phyloP scores from a whole-genome alignment of 2,888 invertebrate species.

The Chymomyza procnemis region DNA sequence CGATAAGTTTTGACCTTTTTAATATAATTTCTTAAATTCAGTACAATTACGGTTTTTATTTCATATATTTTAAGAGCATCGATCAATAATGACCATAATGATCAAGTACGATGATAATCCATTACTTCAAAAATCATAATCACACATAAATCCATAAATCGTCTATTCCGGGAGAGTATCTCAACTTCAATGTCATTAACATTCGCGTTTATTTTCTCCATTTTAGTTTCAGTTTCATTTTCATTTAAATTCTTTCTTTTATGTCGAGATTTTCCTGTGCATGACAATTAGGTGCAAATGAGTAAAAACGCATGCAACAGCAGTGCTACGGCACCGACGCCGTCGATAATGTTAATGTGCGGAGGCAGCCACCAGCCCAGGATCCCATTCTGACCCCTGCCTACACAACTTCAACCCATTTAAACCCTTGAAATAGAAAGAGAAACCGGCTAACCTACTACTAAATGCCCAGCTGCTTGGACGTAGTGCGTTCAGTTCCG shows the following conservation, averaged over 20 bases:
- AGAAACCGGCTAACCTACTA: constrained; percentile 6
- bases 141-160: background rate
- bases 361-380: background rate
- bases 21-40: no score
- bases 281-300: constrained; percentile 73
- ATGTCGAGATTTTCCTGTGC: constrained; percentile 27
- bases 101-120: no score
- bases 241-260: constrained; percentile 5
- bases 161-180: background rate
- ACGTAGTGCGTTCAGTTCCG: background rate
- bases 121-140: no score
- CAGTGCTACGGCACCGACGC: background rate
- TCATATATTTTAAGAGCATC: no score
- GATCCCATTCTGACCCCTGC: background rate
- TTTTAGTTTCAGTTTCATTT: background rate
- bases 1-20: no score
- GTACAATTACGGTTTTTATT: no score
- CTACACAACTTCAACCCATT: background rate
- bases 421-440: constrained; percentile 51
- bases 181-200: background rate
- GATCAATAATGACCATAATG: no score
- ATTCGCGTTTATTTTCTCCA: background rate
- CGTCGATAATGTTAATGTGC: background rate
- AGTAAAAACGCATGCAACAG: constrained; percentile 57
- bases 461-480: constrained; percentile 14